A percentile compares a stretch with the other conserved stretches of the same genome.
phyloP scores from a whole-genome alignment of 2,113 vertebrate genomes.

The Daphoenositta chrysoptera region DNA sequence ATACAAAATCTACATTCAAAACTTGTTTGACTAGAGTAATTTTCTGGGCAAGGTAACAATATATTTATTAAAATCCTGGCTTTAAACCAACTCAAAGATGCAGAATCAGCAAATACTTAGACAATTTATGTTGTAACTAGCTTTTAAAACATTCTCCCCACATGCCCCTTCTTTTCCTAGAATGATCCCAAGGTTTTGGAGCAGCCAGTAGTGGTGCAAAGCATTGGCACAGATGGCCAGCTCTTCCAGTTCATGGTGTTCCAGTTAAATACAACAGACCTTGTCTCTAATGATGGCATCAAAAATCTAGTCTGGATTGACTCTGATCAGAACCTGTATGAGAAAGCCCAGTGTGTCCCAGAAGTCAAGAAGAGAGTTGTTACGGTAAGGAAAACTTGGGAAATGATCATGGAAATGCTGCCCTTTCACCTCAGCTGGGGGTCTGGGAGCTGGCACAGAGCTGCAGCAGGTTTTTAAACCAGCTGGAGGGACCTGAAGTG shows the following conservation, averaged over 20 bases:
- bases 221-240: constrained; percentile 81
- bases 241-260: constrained; percentile 86
- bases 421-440: neutral
- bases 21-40: constrained; percentile 60
- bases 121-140: neutral
- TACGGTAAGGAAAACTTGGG: constrained; percentile 69
- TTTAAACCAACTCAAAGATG: constrained; percentile 7
- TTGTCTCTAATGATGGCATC: constrained; percentile 73
- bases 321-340: constrained; percentile 78
- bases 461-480: neutral
- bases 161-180: constrained; percentile 41
- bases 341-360: constrained; percentile 77
- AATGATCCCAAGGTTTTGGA: constrained; percentile 75
- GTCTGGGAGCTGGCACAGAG: neutral
- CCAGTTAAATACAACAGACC: constrained; percentile 88
- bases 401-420: neutral
- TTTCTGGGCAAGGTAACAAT: constrained; percentile 65
- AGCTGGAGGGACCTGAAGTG: neutral
- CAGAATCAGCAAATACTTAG: constrained; percentile 38
- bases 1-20: constrained; percentile 58
- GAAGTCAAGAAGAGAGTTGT: constrained; percentile 82
- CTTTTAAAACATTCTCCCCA: neutral
- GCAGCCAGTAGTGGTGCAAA: constrained; percentile 82
- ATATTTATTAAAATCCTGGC: constrained; percentile 46
- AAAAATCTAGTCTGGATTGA: constrained; percentile 89